These are phyloP conservation scores for Drosophila lacteicornis DNA, from an alignment of 1,140 invertebrate genomes.

Conservation along the genomic window DNA sequence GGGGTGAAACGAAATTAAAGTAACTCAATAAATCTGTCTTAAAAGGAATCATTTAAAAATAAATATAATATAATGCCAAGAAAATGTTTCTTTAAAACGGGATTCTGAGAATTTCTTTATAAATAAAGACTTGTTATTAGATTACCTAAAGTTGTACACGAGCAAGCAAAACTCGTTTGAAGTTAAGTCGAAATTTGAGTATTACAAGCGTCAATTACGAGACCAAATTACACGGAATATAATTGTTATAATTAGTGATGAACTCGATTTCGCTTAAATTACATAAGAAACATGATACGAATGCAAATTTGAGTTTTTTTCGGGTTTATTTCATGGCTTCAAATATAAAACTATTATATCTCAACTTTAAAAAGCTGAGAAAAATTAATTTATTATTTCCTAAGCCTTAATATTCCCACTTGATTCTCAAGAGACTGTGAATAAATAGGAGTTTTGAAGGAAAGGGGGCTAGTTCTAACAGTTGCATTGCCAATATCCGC, in stretches of 20 bases:
- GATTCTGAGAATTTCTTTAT: too few relatives aligned
- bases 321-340: background rate
- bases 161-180: background rate
- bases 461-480: constrained; percentile 5
- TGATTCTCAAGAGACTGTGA: background rate
- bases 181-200: background rate
- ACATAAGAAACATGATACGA: background rate
- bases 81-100: too few relatives aligned
- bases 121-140: too few relatives aligned
- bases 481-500: constrained; percentile 68
- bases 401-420: background rate
- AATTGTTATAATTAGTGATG: background rate
- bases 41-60: too few relatives aligned
- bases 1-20: background rate
- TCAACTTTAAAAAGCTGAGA: too few relatives aligned
- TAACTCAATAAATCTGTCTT: background rate
- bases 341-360: background rate
- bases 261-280: background rate
- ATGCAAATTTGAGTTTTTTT: background rate
- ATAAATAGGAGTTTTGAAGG: background rate
- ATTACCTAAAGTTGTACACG: background rate
- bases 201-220: background rate
- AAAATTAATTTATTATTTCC: background rate
- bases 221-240: background rate
- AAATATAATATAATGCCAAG: too few relatives aligned